A percentile compares a stretch with the other conserved stretches of the same genome.
phyloP scores from a whole-genome alignment of 2,113 vertebrate genomes.

The Erythrocercus mccallii region DNA sequence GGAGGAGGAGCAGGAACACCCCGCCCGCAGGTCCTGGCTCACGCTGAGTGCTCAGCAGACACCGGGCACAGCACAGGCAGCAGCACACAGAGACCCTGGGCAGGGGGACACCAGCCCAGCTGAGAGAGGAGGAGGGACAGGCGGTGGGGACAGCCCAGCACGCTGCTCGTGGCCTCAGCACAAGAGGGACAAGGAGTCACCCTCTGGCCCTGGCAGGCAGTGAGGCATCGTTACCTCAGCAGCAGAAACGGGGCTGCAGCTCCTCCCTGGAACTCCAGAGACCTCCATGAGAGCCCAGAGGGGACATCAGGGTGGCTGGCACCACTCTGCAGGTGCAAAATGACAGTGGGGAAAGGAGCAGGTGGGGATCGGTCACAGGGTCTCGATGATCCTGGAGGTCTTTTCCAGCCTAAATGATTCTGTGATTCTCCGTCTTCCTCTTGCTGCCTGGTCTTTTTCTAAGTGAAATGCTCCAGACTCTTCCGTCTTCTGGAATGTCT shows the following conservation, averaged over 20 bases:
- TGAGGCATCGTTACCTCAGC: not conserved
- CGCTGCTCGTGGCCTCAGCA: not conserved
- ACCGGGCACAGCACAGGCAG: too few species aligned
- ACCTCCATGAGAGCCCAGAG: not conserved
- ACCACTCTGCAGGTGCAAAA: not conserved
- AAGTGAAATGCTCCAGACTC: not conserved
- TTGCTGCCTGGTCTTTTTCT: not conserved
- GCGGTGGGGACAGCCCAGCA: not conserved
- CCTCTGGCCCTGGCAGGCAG: not conserved
- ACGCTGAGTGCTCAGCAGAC: not conserved
- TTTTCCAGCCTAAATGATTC: not conserved
- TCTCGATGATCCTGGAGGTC: fast-evolving
- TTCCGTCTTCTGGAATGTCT: not conserved
- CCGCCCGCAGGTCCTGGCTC: too few species aligned
- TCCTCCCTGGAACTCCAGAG: not conserved
- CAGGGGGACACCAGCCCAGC: too few species aligned
- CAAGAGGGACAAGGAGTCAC: not conserved
- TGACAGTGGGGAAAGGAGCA: not conserved
- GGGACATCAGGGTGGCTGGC: not conserved
- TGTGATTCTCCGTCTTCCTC: not conserved
- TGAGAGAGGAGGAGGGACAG: not conserved
- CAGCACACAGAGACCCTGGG: too few species aligned
- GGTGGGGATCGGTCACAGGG: fast-evolving
- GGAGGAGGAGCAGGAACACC: not conserved
- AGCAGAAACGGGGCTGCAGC: not conserved